Percentiles rank a stretch among this genome's conserved stretches.
phyloP scores from a whole-genome alignment of 2,113 vertebrate genomes.

The Struthidea cinerea region DNA sequence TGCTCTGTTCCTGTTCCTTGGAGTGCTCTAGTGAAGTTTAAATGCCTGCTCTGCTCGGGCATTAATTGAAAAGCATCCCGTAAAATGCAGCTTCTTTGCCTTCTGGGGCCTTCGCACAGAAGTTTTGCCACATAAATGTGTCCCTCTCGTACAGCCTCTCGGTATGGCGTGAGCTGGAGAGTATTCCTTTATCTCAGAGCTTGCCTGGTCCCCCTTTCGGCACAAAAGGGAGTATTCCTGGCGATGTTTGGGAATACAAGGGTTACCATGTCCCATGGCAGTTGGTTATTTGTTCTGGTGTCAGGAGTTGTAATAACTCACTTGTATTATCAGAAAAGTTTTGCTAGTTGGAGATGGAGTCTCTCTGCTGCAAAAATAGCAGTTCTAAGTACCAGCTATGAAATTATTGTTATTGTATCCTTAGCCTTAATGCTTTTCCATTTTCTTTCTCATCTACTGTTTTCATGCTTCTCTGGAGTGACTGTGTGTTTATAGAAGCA shows the following conservation, averaged over 20 bases:
- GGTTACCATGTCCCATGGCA: not conserved
- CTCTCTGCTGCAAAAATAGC: not conserved
- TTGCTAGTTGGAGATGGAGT: not conserved
- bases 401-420: not conserved
- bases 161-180: not conserved
- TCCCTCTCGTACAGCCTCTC: not conserved
- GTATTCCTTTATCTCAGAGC: not conserved
- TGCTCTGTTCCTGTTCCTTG: not conserved
- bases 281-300: not conserved
- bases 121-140: not conserved
- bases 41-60: not conserved
- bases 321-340: not conserved
- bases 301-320: not conserved
- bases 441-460: not conserved
- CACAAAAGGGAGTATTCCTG: not conserved
- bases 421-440: not conserved
- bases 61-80: not conserved
- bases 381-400: not conserved
- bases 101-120: not conserved
- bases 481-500: not conserved
- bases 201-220: not conserved
- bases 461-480: not conserved
- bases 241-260: not conserved
- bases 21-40: not conserved
- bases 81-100: not conserved